phyloP scores from a whole-genome alignment of 1,140 invertebrate species.

The Drosophila ironensis region DNA sequence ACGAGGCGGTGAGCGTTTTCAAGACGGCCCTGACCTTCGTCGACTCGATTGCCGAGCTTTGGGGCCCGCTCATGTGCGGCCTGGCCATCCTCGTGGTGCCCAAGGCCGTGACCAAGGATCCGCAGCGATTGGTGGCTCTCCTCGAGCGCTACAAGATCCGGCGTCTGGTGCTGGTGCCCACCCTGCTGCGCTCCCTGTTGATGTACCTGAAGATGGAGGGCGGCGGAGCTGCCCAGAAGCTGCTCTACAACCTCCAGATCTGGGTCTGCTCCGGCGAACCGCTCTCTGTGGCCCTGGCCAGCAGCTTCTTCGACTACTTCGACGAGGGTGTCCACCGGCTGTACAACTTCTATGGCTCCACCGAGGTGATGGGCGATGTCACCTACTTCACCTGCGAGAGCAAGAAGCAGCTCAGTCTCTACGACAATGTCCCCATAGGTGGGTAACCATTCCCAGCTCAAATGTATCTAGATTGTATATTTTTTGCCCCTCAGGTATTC shows the following conservation, averaged over 20 bases:
- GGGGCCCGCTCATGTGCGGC: conserved; percentile 90
- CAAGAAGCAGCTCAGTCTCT: conserved; percentile 84
- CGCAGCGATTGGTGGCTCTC: conserved; percentile 86
- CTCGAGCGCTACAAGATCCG: conserved; percentile 89
- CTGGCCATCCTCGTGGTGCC: conserved; percentile 87
- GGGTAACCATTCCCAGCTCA: neutral
- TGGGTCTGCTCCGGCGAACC: conserved; percentile 94
- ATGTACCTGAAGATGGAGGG: conserved; percentile 85
- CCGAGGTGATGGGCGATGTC: conserved; percentile 93
- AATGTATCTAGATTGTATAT: neutral
- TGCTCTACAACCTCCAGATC: conserved; percentile 85
- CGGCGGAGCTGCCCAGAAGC: conserved; percentile 76
- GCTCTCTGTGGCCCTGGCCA: conserved; percentile 85
- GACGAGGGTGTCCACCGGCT: conserved; percentile 84
- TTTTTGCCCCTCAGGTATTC: conserved; percentile 83
- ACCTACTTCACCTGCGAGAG: conserved; percentile 85
- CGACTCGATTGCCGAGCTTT: conserved; percentile 93
- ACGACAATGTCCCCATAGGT: conserved; percentile 91
- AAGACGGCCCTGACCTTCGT: conserved; percentile 95
- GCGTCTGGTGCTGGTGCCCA: conserved; percentile 91
- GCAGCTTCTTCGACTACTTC: conserved; percentile 89
- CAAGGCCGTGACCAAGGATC: conserved; percentile 88
- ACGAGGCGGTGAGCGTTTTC: conserved; percentile 89
- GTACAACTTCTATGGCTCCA: conserved; percentile 95
- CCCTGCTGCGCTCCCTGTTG: conserved; percentile 89